Evolutionary conservation across 2,113 vertebrate genomes (phyloP).

Genomic region (Malurus cyaneus): DNA sequence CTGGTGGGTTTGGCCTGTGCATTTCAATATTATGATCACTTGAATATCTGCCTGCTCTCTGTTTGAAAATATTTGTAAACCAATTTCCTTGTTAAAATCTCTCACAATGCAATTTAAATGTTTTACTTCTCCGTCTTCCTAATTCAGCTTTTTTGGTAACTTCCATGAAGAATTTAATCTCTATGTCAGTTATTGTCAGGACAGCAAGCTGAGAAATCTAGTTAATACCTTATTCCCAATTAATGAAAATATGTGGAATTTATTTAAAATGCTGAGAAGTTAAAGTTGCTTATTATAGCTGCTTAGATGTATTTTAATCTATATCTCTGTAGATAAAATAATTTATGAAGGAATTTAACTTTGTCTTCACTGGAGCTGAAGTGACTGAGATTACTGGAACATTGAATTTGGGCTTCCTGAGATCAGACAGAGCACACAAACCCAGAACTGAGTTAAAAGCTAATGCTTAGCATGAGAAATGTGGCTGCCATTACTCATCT

Average conservation of each 20-base stretch:
- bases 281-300: background rate
- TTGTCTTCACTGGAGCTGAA: background rate
- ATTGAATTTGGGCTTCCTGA: background rate
- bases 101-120: background rate
- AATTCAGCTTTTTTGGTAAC: background rate
- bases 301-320: background rate
- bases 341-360: background rate
- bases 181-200: background rate
- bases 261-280: background rate
- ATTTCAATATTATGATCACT: background rate
- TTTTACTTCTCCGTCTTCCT: background rate
- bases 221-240: background rate
- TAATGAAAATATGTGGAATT: background rate
- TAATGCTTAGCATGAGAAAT: background rate
- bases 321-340: background rate
- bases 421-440: background rate
- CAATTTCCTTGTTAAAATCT: background rate
- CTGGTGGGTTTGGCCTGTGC: background rate
- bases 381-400: background rate
- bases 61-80: background rate
- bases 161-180: background rate
- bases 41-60: background rate
- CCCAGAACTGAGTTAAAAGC: background rate
- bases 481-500: background rate
- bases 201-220: background rate